These are phyloP conservation scores for Sussaba pulchella DNA, from an alignment of 2,888 invertebrate species.

Conservation along the genomic window DNA sequence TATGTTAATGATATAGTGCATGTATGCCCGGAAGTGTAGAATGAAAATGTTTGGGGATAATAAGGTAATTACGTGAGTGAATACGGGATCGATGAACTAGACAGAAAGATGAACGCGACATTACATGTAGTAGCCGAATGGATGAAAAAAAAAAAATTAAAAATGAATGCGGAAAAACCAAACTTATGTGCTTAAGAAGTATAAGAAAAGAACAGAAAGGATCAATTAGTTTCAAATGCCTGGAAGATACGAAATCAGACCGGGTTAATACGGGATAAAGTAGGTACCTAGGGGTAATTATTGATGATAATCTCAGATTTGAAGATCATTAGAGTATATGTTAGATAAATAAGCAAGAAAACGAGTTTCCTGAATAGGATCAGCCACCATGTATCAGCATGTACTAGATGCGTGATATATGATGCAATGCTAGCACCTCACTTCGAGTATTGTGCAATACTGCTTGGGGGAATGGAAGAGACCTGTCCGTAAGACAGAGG, in stretches of 20 bases:
- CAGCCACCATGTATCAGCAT: constrained; percentile 19
- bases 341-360: constrained; percentile 49
- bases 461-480: constrained; percentile 34
- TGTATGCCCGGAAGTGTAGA: no score
- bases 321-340: constrained; percentile 46
- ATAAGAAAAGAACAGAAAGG: constrained; percentile 39
- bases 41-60: constrained; percentile 37
- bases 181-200: neutral
- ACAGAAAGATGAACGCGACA: constrained; percentile 2
- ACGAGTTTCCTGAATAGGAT: constrained; percentile 50
- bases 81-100: constrained; percentile 1
- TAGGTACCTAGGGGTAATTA: constrained; percentile 42
- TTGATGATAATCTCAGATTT: no score
- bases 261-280: constrained; percentile 20
- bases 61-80: constrained; percentile 31
- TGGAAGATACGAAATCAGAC: constrained; percentile 20
- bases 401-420: constrained; percentile 45
- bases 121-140: neutral
- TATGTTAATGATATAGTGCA: no score
- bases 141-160: no score
- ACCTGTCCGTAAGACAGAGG: constrained; percentile 15
- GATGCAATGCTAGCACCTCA: constrained; percentile 54
- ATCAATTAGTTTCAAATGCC: constrained; percentile 21
- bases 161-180: no score
- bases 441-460: constrained; percentile 55